Base-by-base conservation (phyloP, 2,113 vertebrate species). In the Condylura cristata region DNA sequence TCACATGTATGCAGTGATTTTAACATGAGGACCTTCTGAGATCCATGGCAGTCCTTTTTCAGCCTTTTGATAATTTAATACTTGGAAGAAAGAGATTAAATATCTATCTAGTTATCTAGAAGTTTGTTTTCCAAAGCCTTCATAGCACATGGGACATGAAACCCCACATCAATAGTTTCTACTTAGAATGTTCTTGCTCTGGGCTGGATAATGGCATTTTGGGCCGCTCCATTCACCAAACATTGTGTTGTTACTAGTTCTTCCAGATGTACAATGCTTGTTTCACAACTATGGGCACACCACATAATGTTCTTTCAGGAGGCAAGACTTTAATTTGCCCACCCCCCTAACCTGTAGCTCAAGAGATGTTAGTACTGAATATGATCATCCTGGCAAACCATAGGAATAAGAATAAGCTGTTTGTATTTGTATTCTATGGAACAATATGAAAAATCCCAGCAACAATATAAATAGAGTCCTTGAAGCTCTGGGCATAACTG, bases 121-220 rank as follows among this genome's bases (percentile, higher is more conserved):
- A 89, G 4, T 0, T 26, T 56, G 48, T 65, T 51, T 72, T 84
- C 75, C 60, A 86, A 88, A 70, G 18, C 22, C 30, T 86, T 84
- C 81, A 51, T 58, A 92, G 24, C 41, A 18, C 70, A 85, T 74
- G 17, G 78, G 66, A 96, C 89, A 86, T 72, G 24, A 10, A 10
- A 92, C 20, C 60, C 3, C 51, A 85, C 80, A 44, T 89, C 63
- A 90, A 41, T 90, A 58, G 61, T 65, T 93, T 87, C 60, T 48
- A 56, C 37, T 75, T 95, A 90, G 9, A 90, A 65, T 71, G 5
- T 76, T 80, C 39, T 79, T 87, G 34, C 75, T 95, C 76, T 90
- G 39, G 65, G 32, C 17, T 7, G 87, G 7, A 70, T 70, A 41
- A 53, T 95, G 16, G 3, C 22, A n/a, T 74, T 87, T 94, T 66